Percentiles rank a stretch among this genome's conserved stretches.
phyloP scores from a whole-genome alignment of 2,888 invertebrate genomes.

The Camponotus fellah region DNA sequence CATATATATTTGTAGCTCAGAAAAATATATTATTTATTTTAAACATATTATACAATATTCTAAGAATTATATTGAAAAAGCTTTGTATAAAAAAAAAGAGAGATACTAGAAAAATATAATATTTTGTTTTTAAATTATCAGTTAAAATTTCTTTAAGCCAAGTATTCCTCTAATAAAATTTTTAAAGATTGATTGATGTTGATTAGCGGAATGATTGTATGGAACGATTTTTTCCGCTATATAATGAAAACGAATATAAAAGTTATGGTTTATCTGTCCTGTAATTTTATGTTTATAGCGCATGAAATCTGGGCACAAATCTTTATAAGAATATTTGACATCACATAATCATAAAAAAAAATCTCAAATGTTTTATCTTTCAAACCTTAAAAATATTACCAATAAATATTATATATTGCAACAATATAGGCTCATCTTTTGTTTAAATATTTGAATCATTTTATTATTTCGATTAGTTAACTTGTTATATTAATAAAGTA shows the following conservation, averaged over 20 bases:
- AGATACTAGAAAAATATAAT: too few relatives aligned
- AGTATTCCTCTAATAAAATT: slow-evolving; percentile 14
- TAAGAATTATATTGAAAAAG: not conserved
- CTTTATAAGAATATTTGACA: not conserved
- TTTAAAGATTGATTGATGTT: slow-evolving; percentile 39
- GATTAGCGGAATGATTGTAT: not conserved
- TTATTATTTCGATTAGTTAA: not conserved
- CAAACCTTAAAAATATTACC: too few relatives aligned
- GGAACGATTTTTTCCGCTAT: not conserved
- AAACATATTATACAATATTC: not conserved
- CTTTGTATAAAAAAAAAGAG: not conserved
- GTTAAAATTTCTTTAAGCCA: slow-evolving; percentile 19
- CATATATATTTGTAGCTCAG: not conserved
- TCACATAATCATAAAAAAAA: not conserved
- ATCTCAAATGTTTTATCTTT: not conserved
- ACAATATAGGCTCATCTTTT: not conserved
- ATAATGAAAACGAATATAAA: not conserved
- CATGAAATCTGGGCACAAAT: not conserved
- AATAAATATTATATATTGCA: not conserved
- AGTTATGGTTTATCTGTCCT: not conserved
- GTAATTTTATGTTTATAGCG: not conserved
- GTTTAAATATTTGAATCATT: not conserved
- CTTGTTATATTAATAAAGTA: not conserved
- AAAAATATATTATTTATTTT: not conserved
- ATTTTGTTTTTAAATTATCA: not conserved